Evolutionary conservation across 1,140 invertebrate genomes (phyloP), one percentile per base, ranked within the genome.

Genomic region (Cyclina sinensis): DNA sequence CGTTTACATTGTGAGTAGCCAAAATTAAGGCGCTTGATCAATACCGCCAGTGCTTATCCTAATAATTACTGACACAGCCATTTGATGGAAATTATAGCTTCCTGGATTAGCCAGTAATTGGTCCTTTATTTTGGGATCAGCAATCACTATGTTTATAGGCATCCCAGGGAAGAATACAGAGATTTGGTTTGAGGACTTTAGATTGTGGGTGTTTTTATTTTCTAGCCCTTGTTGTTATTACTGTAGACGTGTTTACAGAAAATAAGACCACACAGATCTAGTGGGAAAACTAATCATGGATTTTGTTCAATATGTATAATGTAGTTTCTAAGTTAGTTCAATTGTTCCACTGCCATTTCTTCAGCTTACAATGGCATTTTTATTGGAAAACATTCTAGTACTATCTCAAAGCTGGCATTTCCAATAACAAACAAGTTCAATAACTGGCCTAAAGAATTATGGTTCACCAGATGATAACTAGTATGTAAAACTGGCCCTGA

Each of bases 41-140:
- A 84, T 84, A 84, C 35, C 73, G 81, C 24, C 59, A 73, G 81
- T 46, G 62, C 65, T 84, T 84, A 84, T 73, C 81, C 65, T 73
- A 84, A 84, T 84, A 84, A 84, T 84, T 84, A 84, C 81, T 70
- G 65, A 84, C 81, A 84, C 39, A 65, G 73, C 32, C 27, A 70
- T 84, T 65, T 73, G 46, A 84, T 84, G 81, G 32, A 84, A 84
- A 84, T 84, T 84, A 84, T 30, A 27, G 57, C 65, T 35, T 84
- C 59, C 65, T 70, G 81, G 81, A 84, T 84, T 84, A 84, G 62
- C 62, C 46, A 70, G 81, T 84, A 84, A 84, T 84, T 84, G 81
- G 62, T 84, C 62, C 81, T 70, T 70, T 84, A 84, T 70, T 73
- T 68, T 0, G 27, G 59, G 65, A 70, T 46, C 81, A 70, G 46